Evolutionary conservation across 2,888 invertebrate species (phyloP).

Genomic region (Hemaris fuciformis): DNA sequence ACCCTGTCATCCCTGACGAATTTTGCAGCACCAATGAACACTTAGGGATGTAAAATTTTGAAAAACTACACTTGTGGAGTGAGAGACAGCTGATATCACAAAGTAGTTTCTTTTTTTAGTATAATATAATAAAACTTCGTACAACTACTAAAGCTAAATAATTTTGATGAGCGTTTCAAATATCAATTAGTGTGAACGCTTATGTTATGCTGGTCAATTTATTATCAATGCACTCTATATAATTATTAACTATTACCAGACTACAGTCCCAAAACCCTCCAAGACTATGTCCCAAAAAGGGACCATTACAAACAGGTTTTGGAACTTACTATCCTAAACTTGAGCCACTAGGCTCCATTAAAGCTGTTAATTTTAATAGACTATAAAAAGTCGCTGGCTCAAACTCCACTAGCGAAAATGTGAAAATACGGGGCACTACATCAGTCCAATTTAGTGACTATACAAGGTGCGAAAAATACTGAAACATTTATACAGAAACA

Average conservation of each 20-base stretch:
- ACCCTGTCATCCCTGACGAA: constrained; percentile 63
- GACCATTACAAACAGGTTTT: background rate
- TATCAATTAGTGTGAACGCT: background rate
- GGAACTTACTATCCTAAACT: background rate
- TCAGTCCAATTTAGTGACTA: background rate
- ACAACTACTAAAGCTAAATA: background rate
- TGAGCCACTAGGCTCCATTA: background rate
- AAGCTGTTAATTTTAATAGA: background rate
- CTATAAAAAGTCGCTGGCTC: background rate
- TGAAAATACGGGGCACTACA: background rate
- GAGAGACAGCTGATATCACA: background rate
- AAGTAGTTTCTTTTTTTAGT: background rate
- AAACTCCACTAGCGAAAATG: background rate
- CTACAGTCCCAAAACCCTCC: background rate
- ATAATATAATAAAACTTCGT: background rate
- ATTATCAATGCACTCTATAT: background rate
- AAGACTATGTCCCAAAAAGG: background rate
- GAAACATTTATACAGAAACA: constrained; percentile 18
- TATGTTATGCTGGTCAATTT: background rate
- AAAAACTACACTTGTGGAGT: constrained; percentile 20
- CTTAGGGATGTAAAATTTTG: constrained; percentile 48
- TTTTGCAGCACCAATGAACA: constrained; percentile 73
- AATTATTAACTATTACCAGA: background rate
- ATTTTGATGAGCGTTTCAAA: background rate
- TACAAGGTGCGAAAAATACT: background rate